Percentiles rank a stretch among this genome's conserved stretches.
Evolutionary conservation across 2,888 invertebrate species (phyloP).

Genomic region (Microctonus aethiopoides): DNA sequence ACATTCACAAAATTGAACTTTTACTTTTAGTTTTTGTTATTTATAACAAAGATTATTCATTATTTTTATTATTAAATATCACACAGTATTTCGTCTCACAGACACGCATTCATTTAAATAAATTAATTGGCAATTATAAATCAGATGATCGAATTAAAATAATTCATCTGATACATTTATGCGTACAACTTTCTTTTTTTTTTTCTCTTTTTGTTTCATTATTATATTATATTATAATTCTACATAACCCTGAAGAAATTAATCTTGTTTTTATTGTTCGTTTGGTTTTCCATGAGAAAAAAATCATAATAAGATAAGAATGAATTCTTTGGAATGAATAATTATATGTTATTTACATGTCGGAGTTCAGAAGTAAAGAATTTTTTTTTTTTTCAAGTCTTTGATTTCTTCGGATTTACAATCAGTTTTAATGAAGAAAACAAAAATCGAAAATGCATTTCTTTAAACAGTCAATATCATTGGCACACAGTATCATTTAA

Average conservation of each 20-base stretch:
- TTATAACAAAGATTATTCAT: conserved; percentile 35
- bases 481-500: not conserved
- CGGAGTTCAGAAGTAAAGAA: not conserved
- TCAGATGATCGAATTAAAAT: not conserved
- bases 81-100: conserved; percentile 48
- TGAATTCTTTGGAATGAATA: conserved; percentile 7
- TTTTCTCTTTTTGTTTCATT: not conserved
- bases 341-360: not conserved
- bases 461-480: not conserved
- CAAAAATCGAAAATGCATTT: not conserved
- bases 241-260: not conserved
- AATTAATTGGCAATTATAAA: conserved; percentile 1
- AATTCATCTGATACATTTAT: not conserved
- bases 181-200: not conserved
- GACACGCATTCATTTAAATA: not conserved
- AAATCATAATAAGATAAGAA: not conserved
- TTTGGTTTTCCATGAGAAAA: not conserved
- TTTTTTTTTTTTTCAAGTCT: not conserved
- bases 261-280: not conserved
- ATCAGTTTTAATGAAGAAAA: not conserved
- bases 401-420: not conserved
- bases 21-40: not conserved
- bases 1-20: conserved; percentile 34
- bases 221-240: not conserved
- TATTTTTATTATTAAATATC: conserved; percentile 58